These are phyloP conservation scores for Galeruca laticollis DNA, from an alignment of 2,888 invertebrate species.

Conservation along the genomic window DNA sequence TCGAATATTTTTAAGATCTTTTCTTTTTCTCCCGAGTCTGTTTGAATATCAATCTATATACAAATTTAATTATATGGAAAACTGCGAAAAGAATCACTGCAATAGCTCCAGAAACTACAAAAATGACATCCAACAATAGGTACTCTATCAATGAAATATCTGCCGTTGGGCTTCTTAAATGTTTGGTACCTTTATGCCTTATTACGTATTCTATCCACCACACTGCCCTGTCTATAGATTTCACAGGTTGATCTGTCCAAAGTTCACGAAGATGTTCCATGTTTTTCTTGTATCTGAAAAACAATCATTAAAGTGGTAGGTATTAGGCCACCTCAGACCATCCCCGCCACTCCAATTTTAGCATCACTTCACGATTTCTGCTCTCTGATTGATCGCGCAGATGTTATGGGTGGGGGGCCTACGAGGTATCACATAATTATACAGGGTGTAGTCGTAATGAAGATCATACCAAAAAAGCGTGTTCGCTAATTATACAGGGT, in stretches of 20 bases:
- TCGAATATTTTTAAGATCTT: neutral
- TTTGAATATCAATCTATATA: neutral
- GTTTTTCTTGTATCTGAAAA: slow-evolving; percentile 49
- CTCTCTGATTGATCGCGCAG: no score
- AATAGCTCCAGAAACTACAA: no score
- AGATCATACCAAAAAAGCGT: no score
- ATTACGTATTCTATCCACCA: slow-evolving; percentile 58
- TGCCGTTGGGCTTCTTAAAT: slow-evolving; percentile 66
- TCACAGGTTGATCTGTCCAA: slow-evolving; percentile 52
- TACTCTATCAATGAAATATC: slow-evolving; percentile 65
- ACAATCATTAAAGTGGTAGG: neutral
- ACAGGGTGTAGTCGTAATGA: no score
- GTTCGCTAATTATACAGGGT: no score
- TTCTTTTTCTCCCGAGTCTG: neutral
- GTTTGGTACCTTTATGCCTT: slow-evolving; percentile 64
- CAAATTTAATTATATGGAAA: neutral
- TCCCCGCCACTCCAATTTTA: no score
- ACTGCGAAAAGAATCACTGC: neutral
- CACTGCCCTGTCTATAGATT: slow-evolving; percentile 52
- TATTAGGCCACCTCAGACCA: no score
- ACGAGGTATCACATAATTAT: no score
- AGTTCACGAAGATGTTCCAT: slow-evolving; percentile 46
- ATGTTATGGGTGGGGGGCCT: no score
- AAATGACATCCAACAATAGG: slow-evolving; percentile 64
- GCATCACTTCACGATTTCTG: no score